A percentile compares a stretch with the other conserved stretches of the same genome.
phyloP scores from a whole-genome alignment of 2,888 invertebrate genomes.

The Apodemia hepburni region DNA sequence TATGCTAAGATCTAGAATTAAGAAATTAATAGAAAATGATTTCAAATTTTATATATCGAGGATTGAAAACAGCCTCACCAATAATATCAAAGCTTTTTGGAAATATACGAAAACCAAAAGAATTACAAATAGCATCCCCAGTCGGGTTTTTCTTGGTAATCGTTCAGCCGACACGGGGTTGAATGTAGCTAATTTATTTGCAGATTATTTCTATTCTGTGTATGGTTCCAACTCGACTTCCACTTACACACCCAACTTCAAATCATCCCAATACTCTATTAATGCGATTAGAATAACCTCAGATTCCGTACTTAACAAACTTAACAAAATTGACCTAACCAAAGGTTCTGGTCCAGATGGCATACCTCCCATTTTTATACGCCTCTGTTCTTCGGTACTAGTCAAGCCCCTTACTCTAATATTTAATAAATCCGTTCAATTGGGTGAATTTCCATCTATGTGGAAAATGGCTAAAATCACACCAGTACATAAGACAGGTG shows the following conservation, averaged over 20 bases:
- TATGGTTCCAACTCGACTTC: slow-evolving; percentile 4
- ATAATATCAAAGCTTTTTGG: slow-evolving; percentile 12
- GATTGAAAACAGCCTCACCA: background rate
- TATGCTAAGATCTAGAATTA: background rate
- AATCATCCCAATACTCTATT: background rate
- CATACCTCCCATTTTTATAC: slow-evolving; percentile 21
- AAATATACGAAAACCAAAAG: slow-evolving; percentile 6
- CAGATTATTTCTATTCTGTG: slow-evolving; percentile 12
- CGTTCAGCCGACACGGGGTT: background rate
- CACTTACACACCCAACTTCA: background rate
- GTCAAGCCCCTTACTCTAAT: slow-evolving; percentile 18
- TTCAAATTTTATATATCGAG: background rate
- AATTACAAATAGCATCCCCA: background rate
- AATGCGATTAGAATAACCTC: background rate
- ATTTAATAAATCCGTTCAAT: slow-evolving; percentile 18
- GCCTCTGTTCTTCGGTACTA: slow-evolving; percentile 12
- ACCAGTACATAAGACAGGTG: slow-evolving; percentile 20
- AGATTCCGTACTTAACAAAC: background rate
- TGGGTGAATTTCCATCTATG: slow-evolving; percentile 18
- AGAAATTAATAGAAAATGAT: background rate
- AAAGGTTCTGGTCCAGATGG: slow-evolving; percentile 20
- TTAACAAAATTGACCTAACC: background rate
- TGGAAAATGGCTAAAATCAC: slow-evolving; percentile 24
- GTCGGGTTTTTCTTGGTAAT: background rate
- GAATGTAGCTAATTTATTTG: background rate